Conservation (phyloP, 1,140 invertebrate genomes). For the Platyscapa corneri region DNA sequence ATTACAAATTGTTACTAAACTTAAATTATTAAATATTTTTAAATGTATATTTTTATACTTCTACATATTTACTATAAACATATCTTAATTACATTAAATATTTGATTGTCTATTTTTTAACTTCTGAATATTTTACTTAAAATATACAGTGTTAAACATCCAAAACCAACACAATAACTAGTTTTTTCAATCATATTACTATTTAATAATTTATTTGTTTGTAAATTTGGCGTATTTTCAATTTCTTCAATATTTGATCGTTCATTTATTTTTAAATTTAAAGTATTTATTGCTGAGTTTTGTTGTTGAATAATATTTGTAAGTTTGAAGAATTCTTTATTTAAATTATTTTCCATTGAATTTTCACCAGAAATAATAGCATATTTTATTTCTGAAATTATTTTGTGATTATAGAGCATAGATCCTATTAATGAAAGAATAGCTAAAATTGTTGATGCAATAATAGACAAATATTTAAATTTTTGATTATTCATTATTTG, state of each 20-base stretch:
- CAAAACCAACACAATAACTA: too few species aligned
- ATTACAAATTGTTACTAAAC: too few species aligned
- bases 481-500: slow-evolving; percentile 69
- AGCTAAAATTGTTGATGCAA: slow-evolving; percentile 65
- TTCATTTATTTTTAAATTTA: too few species aligned
- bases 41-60: too few species aligned
- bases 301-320: neutral
- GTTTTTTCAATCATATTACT: too few species aligned
- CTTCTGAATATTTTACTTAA: slow-evolving; percentile 51
- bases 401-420: slow-evolving; percentile 68
- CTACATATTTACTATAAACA: too few species aligned
- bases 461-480: slow-evolving; percentile 70
- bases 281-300: neutral
- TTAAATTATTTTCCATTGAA: slow-evolving; percentile 60
- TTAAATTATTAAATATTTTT: neutral
- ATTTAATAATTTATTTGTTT: too few species aligned
- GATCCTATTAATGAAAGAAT: slow-evolving; percentile 66
- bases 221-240: too few species aligned
- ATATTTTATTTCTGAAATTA: slow-evolving; percentile 62
- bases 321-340: slow-evolving; percentile 43
- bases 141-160: slow-evolving; percentile 11
- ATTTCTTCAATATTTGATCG: too few species aligned
- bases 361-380: slow-evolving; percentile 58
- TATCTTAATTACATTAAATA: neutral
- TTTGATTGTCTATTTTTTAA: slow-evolving; percentile 9